Base-by-base conservation (phyloP, 2,797 vertebrate genomes). In the Tympanoctomys barrerae region DNA sequence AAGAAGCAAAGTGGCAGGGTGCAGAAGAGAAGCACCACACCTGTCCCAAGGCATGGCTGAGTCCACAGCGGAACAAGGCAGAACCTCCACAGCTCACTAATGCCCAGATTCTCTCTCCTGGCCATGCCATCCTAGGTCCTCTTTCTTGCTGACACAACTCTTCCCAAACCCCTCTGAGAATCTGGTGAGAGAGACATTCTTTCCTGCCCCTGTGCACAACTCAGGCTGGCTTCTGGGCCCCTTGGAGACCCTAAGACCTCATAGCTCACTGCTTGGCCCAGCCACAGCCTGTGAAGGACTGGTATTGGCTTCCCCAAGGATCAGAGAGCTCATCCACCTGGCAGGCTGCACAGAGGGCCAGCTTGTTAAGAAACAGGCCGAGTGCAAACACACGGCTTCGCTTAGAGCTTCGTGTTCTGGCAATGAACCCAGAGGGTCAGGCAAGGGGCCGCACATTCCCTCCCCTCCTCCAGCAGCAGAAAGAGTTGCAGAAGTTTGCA, bases 301-400 rank as follows among this genome's bases (percentile, higher is more conserved):
- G 81, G 66, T 62, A 36, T 71, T n/a, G 89, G 88, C 95, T 94
- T 95, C 82, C 73, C 86, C 11, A 22, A 89, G 46, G 64, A 59
- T 14, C 57, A 7, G 77, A n/a, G 79, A 75, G 73, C 70, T 54
- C 75, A 75, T 81, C 71, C 80, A 94, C 84, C 59, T 80, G 95
- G 86, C 0, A 21, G 54, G n/a, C 87, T 66, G 21, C 2, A 19
- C 0, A 49, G 49, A 90, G 16, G 26, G 83, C 39, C 83, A 71
- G 57, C 91, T 49, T 79, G 59, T 85, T 80, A 49, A 70, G 70
- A 73, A 81, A 81, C 9, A 7, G 83, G 52, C 83, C 5, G 2
- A 36, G 7, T 2, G 26, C 18, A 26, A 71, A 71, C 49, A 14
- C 1, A 0, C 1, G 2, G 39, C 90, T 89, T 49, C 66, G 70